phyloP scores from a whole-genome alignment of 2,888 invertebrate species.

The Conomelus anceps region DNA sequence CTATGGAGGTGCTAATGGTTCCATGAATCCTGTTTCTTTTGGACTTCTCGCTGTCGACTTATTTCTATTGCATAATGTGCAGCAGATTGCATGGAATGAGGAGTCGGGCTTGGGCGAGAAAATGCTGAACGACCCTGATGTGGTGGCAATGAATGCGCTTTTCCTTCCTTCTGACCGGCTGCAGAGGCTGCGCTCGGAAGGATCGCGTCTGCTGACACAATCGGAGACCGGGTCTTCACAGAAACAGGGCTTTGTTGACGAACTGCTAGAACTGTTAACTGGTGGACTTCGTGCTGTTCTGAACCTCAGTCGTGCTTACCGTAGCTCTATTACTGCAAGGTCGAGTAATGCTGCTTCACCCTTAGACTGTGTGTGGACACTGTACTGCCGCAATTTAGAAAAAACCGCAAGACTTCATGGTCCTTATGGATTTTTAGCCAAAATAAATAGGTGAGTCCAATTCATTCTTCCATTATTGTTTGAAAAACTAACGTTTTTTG shows the following conservation, averaged over 20 bases:
- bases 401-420: constrained; percentile 48
- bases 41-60: constrained; percentile 52
- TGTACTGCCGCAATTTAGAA: constrained; percentile 52
- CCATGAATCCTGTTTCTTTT: constrained; percentile 49
- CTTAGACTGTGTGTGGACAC: constrained; percentile 53
- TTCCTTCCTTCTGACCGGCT: constrained; percentile 49
- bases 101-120: constrained; percentile 46
- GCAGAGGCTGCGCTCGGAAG: constrained; percentile 42
- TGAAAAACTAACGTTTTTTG: too few species aligned
- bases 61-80: constrained; percentile 51
- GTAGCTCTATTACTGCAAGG: constrained; percentile 46
- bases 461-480: too few species aligned
- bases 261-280: constrained; percentile 48
- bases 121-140: constrained; percentile 49
- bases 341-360: constrained; percentile 42
- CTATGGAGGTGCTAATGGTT: constrained; percentile 42
- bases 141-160: constrained; percentile 51
- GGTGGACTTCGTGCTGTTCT: constrained; percentile 51
- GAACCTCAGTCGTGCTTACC: constrained; percentile 51
- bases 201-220: constrained; percentile 26
- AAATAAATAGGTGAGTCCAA: constrained; percentile 51
- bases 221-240: background rate
- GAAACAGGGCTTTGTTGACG: constrained; percentile 43
- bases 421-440: constrained; percentile 52
- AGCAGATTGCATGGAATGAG: constrained; percentile 51